These are phyloP conservation scores for Momotus momota DNA, from an alignment of 2,797 vertebrate species.

Conservation along the genomic window DNA sequence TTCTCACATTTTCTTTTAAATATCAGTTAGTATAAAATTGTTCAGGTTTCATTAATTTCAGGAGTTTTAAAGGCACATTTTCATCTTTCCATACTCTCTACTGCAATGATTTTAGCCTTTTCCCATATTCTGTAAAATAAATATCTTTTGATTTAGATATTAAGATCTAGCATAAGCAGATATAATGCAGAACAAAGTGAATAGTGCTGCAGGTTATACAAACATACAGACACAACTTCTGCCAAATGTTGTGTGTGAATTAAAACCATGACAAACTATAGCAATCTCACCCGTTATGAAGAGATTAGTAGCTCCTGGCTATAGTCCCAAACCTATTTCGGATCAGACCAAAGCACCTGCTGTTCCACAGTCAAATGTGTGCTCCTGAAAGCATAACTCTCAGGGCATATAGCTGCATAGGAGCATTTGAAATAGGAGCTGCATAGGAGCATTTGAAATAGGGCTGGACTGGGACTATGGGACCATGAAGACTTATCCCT, in stretches of 20 bases:
- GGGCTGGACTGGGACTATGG: background rate
- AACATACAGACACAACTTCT: background rate
- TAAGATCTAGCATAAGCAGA: background rate
- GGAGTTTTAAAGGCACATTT: background rate
- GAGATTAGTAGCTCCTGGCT: background rate
- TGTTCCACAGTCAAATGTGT: background rate
- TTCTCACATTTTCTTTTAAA: background rate
- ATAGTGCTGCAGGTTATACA: fast-evolving
- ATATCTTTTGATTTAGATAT: background rate
- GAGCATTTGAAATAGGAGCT: background rate
- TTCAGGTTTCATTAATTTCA: background rate
- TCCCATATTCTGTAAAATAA: background rate
- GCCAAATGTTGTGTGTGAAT: background rate
- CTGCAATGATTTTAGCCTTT: background rate
- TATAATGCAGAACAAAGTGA: background rate
- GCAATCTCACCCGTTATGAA: background rate
- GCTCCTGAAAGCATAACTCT: background rate
- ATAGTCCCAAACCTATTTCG: background rate
- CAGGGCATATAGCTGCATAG: background rate
- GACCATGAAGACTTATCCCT: background rate
- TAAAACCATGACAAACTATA: background rate
- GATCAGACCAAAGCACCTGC: background rate
- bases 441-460: background rate
- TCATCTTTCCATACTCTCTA: background rate
- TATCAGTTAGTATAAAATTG: background rate